Evolutionary conservation across 2,797 vertebrate species (phyloP).

Genomic region (Nasua narica): DNA sequence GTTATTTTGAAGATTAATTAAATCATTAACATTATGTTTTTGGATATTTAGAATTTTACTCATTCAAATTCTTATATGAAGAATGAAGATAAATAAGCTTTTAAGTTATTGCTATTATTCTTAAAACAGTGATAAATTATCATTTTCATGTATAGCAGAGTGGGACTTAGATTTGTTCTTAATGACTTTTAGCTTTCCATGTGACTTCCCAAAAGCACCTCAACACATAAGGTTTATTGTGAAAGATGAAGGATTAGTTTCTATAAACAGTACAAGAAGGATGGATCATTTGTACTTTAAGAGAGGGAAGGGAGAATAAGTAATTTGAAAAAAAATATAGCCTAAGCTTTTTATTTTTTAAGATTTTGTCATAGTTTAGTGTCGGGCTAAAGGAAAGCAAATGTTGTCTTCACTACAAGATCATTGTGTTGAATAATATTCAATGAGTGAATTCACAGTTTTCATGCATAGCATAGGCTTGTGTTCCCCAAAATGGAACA

Average conservation of each 20-base stretch:
- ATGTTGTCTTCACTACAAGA: background rate
- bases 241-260: conserved; percentile 33
- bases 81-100: conserved; percentile 19
- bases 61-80: conserved; percentile 51
- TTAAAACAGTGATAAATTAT: conserved; percentile 53
- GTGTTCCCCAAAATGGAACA: conserved; percentile 18
- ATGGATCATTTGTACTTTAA: conserved; percentile 8
- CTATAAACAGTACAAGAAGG: background rate
- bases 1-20: conserved; percentile 75
- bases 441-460: conserved; percentile 34
- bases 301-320: background rate
- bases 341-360: background rate
- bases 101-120: conserved; percentile 54
- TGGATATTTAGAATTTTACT: conserved; percentile 64
- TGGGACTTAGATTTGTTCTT: conserved; percentile 48
- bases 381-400: conserved; percentile 15
- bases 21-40: conserved; percentile 62
- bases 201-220: conserved; percentile 10
- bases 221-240: background rate
- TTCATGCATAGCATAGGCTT: background rate
- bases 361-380: background rate
- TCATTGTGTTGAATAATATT: conserved; percentile 22
- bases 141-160: conserved; percentile 47
- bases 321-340: background rate
- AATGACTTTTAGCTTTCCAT: conserved; percentile 43